Percentiles rank a stretch among this genome's conserved stretches.
These are phyloP conservation scores for Drosophila serrata DNA, from an alignment of 1,140 invertebrate species.

Conservation along the genomic window DNA sequence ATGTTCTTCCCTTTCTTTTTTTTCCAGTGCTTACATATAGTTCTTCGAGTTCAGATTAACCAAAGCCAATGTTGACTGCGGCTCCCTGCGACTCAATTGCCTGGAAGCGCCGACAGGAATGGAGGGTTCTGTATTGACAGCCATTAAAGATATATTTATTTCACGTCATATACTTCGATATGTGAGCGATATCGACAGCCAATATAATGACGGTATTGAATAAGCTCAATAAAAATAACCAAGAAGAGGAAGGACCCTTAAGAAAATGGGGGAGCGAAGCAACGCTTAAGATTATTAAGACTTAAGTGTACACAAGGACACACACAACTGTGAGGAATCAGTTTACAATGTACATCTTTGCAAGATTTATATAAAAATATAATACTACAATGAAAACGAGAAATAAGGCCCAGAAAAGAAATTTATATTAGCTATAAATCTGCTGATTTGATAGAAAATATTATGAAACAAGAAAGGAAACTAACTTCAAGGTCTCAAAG, in stretches of 20 bases:
- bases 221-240: conserved; percentile 13
- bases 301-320: conserved; percentile 1
- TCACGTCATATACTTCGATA: conserved; percentile 35
- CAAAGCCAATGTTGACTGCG: conserved; percentile 12
- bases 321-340: background rate
- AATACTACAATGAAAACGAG: background rate
- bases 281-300: conserved; percentile 12
- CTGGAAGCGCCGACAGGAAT: conserved; percentile 19
- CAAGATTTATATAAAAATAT: background rate
- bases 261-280: background rate
- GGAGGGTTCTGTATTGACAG: conserved; percentile 17
- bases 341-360: background rate
- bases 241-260: background rate
- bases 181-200: conserved; percentile 40
- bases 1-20: background rate
- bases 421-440: background rate
- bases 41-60: conserved; percentile 31
- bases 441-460: background rate
- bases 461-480: no score
- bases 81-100: conserved; percentile 23
- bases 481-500: no score
- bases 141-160: conserved; percentile 49
- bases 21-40: conserved; percentile 1
- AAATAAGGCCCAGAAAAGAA: background rate
- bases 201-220: conserved; percentile 13